phyloP scores from a whole-genome alignment of 2,888 invertebrate genomes.

The Papilio gigon region DNA sequence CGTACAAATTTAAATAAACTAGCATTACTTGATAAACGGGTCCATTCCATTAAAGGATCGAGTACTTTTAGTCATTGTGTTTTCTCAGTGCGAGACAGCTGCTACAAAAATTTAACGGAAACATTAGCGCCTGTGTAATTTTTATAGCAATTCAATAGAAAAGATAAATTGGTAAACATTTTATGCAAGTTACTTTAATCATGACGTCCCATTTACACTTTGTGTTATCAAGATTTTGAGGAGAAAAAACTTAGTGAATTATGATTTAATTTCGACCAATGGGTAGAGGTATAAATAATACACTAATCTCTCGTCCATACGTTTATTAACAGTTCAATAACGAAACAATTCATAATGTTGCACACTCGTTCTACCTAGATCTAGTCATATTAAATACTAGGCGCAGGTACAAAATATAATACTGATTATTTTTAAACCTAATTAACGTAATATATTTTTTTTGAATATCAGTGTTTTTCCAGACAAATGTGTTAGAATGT shows the following conservation, averaged over 20 bases:
- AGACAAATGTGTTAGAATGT: too few species aligned
- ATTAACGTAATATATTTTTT: neutral
- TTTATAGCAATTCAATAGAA: slow-evolving; percentile 14
- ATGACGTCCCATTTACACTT: too few species aligned
- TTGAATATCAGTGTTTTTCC: too few species aligned
- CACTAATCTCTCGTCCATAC: neutral
- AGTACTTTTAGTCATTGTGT: neutral
- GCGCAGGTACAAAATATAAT: slow-evolving; percentile 17
- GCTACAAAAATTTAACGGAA: too few species aligned
- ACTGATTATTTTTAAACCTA: slow-evolving; percentile 13
- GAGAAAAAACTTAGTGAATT: too few species aligned
- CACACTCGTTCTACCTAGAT: slow-evolving; percentile 1
- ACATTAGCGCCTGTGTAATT: slow-evolving; percentile 2
- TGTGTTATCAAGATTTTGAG: too few species aligned
- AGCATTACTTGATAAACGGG: neutral
- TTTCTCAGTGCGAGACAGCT: neutral
- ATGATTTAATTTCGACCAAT: too few species aligned
- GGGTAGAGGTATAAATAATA: neutral
- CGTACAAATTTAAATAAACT: neutral
- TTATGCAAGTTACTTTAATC: neutral
- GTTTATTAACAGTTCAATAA: slow-evolving; percentile 31
- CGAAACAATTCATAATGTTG: slow-evolving; percentile 1
- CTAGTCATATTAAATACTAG: neutral
- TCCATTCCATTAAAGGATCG: neutral
- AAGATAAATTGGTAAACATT: neutral